phyloP scores from a whole-genome alignment of 1,140 invertebrate genomes.

The Bombus breviceps region DNA sequence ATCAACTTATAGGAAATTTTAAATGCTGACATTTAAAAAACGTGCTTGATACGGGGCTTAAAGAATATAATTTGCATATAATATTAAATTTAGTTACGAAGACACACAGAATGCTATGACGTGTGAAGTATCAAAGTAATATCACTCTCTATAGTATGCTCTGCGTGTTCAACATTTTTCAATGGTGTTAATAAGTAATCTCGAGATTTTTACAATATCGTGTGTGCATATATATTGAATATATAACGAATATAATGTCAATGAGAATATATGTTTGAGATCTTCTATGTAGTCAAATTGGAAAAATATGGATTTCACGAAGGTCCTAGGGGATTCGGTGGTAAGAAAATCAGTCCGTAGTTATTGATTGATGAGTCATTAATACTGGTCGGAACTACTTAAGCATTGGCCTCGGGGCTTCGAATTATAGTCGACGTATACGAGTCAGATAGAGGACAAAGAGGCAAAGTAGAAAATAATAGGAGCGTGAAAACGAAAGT shows the following conservation, averaged over 20 bases:
- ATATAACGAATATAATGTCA: too few species aligned
- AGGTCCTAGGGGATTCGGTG: background rate
- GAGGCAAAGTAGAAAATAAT: background rate
- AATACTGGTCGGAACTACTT: background rate
- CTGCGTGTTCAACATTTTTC: too few species aligned
- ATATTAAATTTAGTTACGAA: background rate
- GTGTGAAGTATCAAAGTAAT: too few species aligned
- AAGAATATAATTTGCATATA: background rate
- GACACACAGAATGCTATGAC: background rate
- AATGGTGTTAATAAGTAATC: background rate
- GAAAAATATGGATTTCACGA: background rate
- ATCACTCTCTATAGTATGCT: too few species aligned
- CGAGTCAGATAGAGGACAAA: background rate
- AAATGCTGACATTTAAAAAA: too few species aligned
- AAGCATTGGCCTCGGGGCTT: background rate
- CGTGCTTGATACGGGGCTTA: too few species aligned
- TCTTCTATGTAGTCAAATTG: too few species aligned
- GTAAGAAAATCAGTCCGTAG: background rate
- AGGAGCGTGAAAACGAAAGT: background rate
- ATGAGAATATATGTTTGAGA: background rate
- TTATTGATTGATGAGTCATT: conserved; percentile 24
- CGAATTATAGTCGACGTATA: background rate
- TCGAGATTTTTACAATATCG: background rate
- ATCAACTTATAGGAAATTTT: background rate
- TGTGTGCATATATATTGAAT: too few species aligned